phyloP scores from a whole-genome alignment of 2,797 vertebrate genomes.

The Echeneis naucrates region DNA sequence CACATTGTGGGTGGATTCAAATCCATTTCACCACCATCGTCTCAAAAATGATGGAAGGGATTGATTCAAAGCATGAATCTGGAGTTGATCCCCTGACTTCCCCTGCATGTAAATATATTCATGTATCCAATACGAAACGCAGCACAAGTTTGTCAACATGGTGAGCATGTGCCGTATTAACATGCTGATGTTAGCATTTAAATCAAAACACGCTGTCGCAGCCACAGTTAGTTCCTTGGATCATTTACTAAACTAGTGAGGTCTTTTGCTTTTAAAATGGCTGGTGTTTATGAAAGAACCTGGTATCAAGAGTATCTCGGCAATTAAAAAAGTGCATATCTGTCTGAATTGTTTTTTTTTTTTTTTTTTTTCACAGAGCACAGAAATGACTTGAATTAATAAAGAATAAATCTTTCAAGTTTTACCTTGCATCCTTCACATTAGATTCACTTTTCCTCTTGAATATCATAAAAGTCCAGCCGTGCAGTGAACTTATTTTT shows the following conservation, averaged over 20 bases:
- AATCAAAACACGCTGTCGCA: not conserved
- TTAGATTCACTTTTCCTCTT: constrained; percentile 42
- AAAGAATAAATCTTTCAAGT: constrained; percentile 23
- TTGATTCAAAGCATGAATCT: not conserved
- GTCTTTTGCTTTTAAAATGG: constrained; percentile 3
- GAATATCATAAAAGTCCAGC: constrained; percentile 53
- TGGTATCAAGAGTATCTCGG: not conserved
- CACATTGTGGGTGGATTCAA: not conserved
- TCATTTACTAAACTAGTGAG: constrained; percentile 1
- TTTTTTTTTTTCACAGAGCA: constrained; percentile 27
- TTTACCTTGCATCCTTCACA: constrained; percentile 40
- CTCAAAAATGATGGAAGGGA: not conserved
- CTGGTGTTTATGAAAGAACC: not conserved
- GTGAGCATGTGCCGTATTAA: not conserved
- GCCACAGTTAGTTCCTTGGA: not conserved
- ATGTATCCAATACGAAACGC: too few relatives aligned
- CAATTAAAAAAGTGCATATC: constrained; percentile 2
- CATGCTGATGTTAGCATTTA: not conserved
- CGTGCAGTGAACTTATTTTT: constrained; percentile 34
- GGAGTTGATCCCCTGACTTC: not conserved
- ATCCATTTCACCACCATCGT: not conserved
- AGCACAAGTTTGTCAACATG: not conserved
- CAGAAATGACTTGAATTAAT: constrained; percentile 26
- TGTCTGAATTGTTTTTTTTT: constrained; percentile 19
- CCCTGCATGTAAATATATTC: too few relatives aligned